These are phyloP conservation scores for Amblyteles armatorius DNA, from an alignment of 2,888 invertebrate genomes.

Conservation along the genomic window DNA sequence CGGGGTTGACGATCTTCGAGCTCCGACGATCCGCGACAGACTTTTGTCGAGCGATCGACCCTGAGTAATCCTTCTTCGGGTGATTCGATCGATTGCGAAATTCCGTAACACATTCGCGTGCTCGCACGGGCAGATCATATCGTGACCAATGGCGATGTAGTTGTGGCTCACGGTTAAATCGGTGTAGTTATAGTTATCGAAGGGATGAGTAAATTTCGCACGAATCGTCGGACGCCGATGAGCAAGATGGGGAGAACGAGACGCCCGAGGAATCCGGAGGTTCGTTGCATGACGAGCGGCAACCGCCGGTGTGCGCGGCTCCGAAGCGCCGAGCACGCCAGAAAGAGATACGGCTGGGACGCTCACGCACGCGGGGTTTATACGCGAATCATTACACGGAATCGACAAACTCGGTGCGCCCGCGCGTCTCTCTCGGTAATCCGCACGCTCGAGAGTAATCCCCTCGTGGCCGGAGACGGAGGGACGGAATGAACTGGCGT, in stretches of 20 bases:
- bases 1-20: neutral
- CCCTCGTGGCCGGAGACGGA: slow-evolving; percentile 65
- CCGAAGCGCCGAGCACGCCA: neutral
- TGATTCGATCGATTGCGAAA: slow-evolving; percentile 45
- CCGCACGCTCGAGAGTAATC: slow-evolving; percentile 70
- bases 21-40: slow-evolving; percentile 26
- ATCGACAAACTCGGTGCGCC: slow-evolving; percentile 71
- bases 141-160: slow-evolving; percentile 52
- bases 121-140: slow-evolving; percentile 49
- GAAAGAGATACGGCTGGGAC: slow-evolving; percentile 41
- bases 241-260: slow-evolving; percentile 23
- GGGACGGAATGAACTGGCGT: slow-evolving; percentile 69
- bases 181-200: slow-evolving; percentile 54
- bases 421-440: slow-evolving; percentile 65
- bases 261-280: slow-evolving; percentile 62
- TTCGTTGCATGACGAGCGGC: slow-evolving; percentile 59
- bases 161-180: slow-evolving; percentile 37
- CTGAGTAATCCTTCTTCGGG: slow-evolving; percentile 34
- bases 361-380: slow-evolving; percentile 65
- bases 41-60: slow-evolving; percentile 31
- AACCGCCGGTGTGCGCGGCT: neutral
- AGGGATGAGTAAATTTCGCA: slow-evolving; percentile 66
- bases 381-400: slow-evolving; percentile 69
- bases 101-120: slow-evolving; percentile 9
- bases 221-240: slow-evolving; percentile 47